Percentiles rank a stretch among this genome's conserved stretches.
Conservation (phyloP, 2,888 invertebrate species). For the Plagiodera versicolora region DNA sequence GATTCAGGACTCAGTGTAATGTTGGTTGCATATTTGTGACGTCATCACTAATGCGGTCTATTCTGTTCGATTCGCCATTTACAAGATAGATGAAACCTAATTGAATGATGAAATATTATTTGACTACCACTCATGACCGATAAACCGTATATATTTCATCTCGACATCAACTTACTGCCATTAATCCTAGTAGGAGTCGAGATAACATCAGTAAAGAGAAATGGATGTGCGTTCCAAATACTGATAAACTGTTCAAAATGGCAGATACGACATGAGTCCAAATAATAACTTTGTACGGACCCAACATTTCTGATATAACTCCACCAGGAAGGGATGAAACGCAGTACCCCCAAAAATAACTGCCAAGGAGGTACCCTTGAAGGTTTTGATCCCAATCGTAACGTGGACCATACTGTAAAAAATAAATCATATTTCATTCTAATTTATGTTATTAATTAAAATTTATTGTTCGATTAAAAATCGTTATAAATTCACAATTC, state of each 20-base stretch:
- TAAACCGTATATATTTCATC: not conserved
- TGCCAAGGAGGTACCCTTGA: constrained; percentile 40
- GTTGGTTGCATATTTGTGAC: too few species aligned
- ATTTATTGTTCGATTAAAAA: too few species aligned
- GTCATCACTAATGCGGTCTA: too few species aligned
- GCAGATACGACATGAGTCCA: constrained; percentile 35
- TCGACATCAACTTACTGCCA: constrained; percentile 58
- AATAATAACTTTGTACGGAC: constrained; percentile 41
- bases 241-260: constrained; percentile 54
- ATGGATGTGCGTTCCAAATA: constrained; percentile 59
- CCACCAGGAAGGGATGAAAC: constrained; percentile 41
- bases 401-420: constrained; percentile 38
- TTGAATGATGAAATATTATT: too few species aligned
- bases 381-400: constrained; percentile 41
- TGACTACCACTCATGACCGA: too few species aligned
- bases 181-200: constrained; percentile 62
- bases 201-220: constrained; percentile 59
- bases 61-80: too few species aligned
- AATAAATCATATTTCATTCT: not conserved
- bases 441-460: too few species aligned
- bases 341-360: constrained; percentile 44
- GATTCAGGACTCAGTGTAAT: too few species aligned
- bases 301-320: constrained; percentile 38
- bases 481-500: too few species aligned
- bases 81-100: too few species aligned